phyloP scores from a whole-genome alignment of 2,888 invertebrate species.

The Calameuta filiformis region DNA sequence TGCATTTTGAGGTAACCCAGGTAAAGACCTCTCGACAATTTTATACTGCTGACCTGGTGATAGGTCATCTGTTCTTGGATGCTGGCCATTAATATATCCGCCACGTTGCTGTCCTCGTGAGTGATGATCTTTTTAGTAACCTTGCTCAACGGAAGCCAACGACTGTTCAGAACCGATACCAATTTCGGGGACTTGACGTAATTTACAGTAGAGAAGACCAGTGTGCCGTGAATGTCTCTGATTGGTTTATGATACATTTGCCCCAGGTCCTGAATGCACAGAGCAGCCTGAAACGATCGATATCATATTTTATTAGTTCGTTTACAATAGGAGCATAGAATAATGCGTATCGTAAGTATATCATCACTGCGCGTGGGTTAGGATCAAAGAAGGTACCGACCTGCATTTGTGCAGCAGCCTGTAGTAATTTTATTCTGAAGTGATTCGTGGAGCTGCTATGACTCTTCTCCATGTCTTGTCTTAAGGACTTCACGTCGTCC shows the following conservation, averaged over 20 bases:
- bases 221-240: slow-evolving; percentile 88
- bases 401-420: slow-evolving; percentile 93
- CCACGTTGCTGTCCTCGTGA: slow-evolving; percentile 80
- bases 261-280: slow-evolving; percentile 93
- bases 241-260: slow-evolving; percentile 94
- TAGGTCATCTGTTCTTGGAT: slow-evolving; percentile 83
- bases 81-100: slow-evolving; percentile 86
- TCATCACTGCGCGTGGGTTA: neutral
- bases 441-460: slow-evolving; percentile 88
- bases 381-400: slow-evolving; percentile 37
- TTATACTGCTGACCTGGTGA: slow-evolving; percentile 84
- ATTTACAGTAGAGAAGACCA: slow-evolving; percentile 90
- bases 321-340: neutral
- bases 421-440: slow-evolving; percentile 90
- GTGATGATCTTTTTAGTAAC: slow-evolving; percentile 82
- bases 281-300: slow-evolving; percentile 74
- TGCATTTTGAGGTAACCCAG: slow-evolving; percentile 96
- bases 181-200: slow-evolving; percentile 83
- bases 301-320: neutral
- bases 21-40: slow-evolving; percentile 89
- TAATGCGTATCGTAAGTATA: neutral
- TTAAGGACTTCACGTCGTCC: slow-evolving; percentile 93
- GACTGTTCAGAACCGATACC: slow-evolving; percentile 89
- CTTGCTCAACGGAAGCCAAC: slow-evolving; percentile 92
- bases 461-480: slow-evolving; percentile 95